Evolutionary conservation across 2,113 vertebrate species (phyloP).

Genomic region (Lepus timidus): DNA sequence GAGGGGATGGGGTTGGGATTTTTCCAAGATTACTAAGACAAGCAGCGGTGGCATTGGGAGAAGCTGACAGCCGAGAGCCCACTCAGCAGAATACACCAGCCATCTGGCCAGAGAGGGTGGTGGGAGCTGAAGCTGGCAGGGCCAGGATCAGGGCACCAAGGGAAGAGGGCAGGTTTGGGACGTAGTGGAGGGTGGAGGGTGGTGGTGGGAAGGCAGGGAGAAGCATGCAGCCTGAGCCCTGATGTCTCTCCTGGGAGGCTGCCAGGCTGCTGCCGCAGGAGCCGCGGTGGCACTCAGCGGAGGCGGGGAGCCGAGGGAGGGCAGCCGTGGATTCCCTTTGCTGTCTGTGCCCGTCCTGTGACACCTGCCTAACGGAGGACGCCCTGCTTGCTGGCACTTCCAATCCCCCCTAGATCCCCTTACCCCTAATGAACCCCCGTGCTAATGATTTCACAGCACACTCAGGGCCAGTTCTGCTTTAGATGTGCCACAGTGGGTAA

Average conservation of each 20-base stretch:
- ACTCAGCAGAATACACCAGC: not conserved
- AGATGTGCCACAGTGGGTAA: conserved; percentile 48
- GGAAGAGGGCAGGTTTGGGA: not conserved
- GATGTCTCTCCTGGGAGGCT: not conserved
- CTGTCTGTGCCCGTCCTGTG: conserved; percentile 42
- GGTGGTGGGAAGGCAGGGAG: not conserved
- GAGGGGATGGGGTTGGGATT: not conserved
- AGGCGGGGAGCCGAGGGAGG: not conserved
- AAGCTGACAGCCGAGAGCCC: not conserved
- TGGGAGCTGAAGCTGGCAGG: no score
- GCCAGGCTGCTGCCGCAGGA: not conserved
- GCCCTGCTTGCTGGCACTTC: conserved; percentile 24
- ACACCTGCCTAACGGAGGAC: conserved; percentile 47
- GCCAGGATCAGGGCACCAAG: not conserved
- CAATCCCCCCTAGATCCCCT: not conserved
- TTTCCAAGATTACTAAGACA: not conserved
- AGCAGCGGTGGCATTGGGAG: not conserved
- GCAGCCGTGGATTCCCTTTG: not conserved
- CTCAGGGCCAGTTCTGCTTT: conserved; percentile 65
- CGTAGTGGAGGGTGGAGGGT: not conserved
- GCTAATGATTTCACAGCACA: conserved; percentile 70
- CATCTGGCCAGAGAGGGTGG: not conserved
- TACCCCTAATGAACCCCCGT: conserved; percentile 40
- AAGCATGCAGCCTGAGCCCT: not conserved
- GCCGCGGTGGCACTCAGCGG: not conserved